Evolutionary conservation across 2,113 vertebrate species (phyloP).

Genomic region (Lichenostomus cassidix): DNA sequence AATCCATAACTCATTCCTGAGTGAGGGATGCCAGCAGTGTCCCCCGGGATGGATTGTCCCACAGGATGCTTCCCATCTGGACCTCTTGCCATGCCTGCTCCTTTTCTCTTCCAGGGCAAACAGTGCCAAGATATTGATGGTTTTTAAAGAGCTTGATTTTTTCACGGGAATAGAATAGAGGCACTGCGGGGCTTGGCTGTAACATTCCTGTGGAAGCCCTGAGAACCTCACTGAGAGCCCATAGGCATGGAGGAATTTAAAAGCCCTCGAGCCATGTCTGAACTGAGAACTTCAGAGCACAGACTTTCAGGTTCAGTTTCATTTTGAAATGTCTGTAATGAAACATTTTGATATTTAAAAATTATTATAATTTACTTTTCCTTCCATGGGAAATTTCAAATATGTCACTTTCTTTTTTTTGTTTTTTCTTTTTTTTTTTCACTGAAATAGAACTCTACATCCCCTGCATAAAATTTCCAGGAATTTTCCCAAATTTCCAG

Average conservation of each 20-base stretch:
- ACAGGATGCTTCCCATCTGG: background rate
- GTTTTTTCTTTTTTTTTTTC: no score
- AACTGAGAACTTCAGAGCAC: conserved; percentile 63
- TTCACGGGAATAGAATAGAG: background rate
- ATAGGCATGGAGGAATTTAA: conserved; percentile 60
- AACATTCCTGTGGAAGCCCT: conserved; percentile 52
- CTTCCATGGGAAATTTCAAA: conserved; percentile 67
- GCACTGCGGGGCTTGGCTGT: background rate
- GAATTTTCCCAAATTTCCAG: conserved; percentile 26
- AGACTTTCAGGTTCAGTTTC: conserved; percentile 67
- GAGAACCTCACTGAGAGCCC: conserved; percentile 51
- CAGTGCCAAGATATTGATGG: background rate
- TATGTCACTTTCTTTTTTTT: background rate
- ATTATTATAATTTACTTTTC: conserved; percentile 47
- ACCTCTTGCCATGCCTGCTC: background rate
- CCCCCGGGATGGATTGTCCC: background rate
- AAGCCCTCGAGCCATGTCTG: conserved; percentile 59
- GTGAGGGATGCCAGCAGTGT: background rate
- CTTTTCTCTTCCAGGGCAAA: background rate
- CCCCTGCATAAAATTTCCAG: background rate
- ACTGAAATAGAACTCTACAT: background rate
- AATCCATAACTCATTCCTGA: background rate
- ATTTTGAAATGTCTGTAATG: conserved; percentile 56
- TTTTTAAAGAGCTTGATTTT: background rate
- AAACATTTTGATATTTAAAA: conserved; percentile 69